Evolutionary conservation across 1,140 invertebrate species (phyloP), one percentile per base, ranked within the genome.

Genomic region (Trachymyrmex cornetzi): DNA sequence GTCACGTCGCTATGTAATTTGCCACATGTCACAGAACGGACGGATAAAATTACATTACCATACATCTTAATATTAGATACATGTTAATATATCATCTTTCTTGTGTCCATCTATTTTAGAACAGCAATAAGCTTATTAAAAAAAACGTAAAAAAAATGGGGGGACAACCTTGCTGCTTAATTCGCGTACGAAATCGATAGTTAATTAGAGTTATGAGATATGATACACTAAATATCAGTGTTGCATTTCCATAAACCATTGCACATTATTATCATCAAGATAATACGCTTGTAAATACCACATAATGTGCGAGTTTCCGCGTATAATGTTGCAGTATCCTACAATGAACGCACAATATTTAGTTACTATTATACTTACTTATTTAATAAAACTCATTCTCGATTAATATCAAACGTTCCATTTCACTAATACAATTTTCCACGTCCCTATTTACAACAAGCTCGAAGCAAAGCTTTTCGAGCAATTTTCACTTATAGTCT

Each of bases 1-100:
- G 55, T 84, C 80, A 84, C 38, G 55, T 55, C 55, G 38, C 50
- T 34, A n/a, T 61, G 69, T 82, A 82, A 82, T 74, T 82, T 74
- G 38, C 27, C 67, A 48, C 55, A 59, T 61, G 79, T 34, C 67
- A 66, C 57, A 72, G 59, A 75, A 48, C 24, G 69, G 66, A 72
- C 66, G 50, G 34, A 72, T 27, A 44, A 74, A 30, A 61, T 84
- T 72, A 44, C 19, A 61, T 74, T 82, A 66, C 27, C 77, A 24
- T 66, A 50, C n/a, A 55, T 24, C 72, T 44, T 44, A 44, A 44
- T 44, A 44, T 44, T 11, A n/a, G n/a, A n/a, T n/a, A 44, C 11
- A 44, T 50, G 69, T 75, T 24, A 74, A 74, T 61, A 59, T 75
- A 38, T n/a, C 27, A 9, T 50, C 16, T 5, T 61, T 72, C 48